phyloP scores from a whole-genome alignment of 2,888 invertebrate species.

The Melanophora roralis region DNA sequence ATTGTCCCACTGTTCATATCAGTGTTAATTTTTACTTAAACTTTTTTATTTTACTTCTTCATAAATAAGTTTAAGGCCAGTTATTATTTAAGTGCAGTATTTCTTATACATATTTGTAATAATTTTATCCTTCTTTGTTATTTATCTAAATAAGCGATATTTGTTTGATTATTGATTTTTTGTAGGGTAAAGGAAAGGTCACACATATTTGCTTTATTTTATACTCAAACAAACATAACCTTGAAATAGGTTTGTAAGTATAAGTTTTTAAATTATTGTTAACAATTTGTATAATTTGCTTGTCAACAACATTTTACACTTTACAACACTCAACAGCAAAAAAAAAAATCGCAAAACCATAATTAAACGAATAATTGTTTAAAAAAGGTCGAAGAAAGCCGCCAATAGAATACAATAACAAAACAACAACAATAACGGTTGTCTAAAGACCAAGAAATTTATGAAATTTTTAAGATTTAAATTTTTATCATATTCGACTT shows the following conservation, averaged over 20 bases:
- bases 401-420: not conserved
- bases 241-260: not conserved
- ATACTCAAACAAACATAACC: slow-evolving; percentile 7
- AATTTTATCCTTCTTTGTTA: not conserved
- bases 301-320: slow-evolving; percentile 16
- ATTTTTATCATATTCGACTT: too few relatives aligned
- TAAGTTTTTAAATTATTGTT: not conserved
- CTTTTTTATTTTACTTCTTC: slow-evolving; percentile 1
- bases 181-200: not conserved
- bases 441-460: not conserved
- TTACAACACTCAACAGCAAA: not conserved
- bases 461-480: too few relatives aligned
- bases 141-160: not conserved
- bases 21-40: not conserved
- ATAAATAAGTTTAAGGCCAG: slow-evolving; percentile 1
- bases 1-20: too few relatives aligned
- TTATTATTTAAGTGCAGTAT: not conserved
- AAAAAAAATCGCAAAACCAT: slow-evolving; percentile 39
- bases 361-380: slow-evolving; percentile 37
- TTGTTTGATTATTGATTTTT: slow-evolving; percentile 25
- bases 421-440: not conserved
- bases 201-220: not conserved
- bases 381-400: not conserved
- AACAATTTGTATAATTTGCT: slow-evolving; percentile 16
- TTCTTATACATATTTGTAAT: not conserved